Percentiles rank a stretch among this genome's conserved stretches.
Conservation (phyloP, 2,113 vertebrate genomes). For the Lanius ludovicianus region DNA sequence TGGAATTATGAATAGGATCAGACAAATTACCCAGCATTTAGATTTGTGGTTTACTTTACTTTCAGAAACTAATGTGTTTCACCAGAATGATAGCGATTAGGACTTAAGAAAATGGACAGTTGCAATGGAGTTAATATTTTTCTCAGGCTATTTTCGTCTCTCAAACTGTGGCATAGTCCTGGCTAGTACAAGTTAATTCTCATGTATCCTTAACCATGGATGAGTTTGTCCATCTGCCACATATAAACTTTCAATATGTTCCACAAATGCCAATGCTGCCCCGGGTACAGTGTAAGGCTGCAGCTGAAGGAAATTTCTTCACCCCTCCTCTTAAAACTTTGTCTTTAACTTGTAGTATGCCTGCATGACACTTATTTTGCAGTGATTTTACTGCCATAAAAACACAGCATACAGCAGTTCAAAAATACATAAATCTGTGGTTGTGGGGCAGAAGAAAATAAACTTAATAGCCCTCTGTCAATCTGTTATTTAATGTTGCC, state of each 20-base stretch:
- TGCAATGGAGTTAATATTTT: neutral
- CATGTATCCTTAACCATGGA: neutral
- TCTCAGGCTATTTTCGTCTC: neutral
- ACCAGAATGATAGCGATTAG: neutral
- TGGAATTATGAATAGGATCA: neutral
- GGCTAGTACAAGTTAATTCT: neutral
- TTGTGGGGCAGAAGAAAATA: neutral
- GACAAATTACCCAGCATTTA: neutral
- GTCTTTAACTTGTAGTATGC: neutral
- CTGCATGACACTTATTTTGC: neutral
- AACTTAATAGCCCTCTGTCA: rapidly evolving
- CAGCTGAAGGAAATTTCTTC: neutral
- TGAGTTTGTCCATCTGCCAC: constrained; percentile 20
- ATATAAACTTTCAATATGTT: constrained; percentile 21
- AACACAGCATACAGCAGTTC: neutral
- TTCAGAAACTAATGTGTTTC: neutral
- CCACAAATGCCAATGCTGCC: constrained; percentile 2
- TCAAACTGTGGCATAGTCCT: neutral
- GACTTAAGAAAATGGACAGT: neutral
- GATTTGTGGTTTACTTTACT: neutral
- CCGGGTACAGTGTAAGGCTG: neutral
- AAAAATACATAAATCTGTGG: neutral
- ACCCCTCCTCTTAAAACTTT: neutral
- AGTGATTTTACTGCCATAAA: neutral
- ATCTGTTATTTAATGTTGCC: neutral